Evolutionary conservation across 2,888 invertebrate species (phyloP).

Genomic region (Temnothorax rugatulus): DNA sequence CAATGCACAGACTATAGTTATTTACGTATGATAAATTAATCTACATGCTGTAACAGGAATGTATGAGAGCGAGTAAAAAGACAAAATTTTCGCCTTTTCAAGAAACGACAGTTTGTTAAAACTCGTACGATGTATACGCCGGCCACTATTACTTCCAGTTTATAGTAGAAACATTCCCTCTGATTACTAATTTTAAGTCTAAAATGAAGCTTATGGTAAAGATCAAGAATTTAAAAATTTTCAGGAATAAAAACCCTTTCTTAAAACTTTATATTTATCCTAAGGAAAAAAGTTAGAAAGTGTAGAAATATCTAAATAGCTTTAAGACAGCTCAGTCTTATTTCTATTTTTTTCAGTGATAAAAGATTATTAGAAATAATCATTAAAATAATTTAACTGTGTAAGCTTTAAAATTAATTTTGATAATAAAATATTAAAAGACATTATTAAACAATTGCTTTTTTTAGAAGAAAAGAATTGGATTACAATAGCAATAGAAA

Average conservation of each 20-base stretch:
- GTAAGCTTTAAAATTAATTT: conserved; percentile 1
- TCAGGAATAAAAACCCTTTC: not conserved
- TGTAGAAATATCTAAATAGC: conserved; percentile 21
- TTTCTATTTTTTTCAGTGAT: not conserved
- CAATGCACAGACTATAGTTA: conserved; percentile 58
- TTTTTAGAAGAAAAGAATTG: not conserved
- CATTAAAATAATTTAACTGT: not conserved
- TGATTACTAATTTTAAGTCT: not conserved
- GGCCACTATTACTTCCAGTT: conserved; percentile 36
- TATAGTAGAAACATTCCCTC: conserved; percentile 1
- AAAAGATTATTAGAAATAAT: not conserved
- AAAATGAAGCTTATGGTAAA: not conserved
- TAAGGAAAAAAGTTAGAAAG: conserved; percentile 3
- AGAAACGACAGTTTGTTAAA: conserved; percentile 53
- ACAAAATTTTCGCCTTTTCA: conserved; percentile 16
- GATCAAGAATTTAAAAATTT: conserved; percentile 14
- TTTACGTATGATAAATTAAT: conserved; percentile 73
- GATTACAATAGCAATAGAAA: not conserved
- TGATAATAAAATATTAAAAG: not conserved
- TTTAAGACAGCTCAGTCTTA: conserved; percentile 38
- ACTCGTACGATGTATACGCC: conserved; percentile 37
- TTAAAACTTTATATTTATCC: not conserved
- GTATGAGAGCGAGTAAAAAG: conserved; percentile 61
- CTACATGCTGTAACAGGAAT: conserved; percentile 75
- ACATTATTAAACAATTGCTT: not conserved